Evolutionary conservation across 2,888 invertebrate species (phyloP), one percentile per base, ranked within the genome.

Genomic region (Biston betularia): DNA sequence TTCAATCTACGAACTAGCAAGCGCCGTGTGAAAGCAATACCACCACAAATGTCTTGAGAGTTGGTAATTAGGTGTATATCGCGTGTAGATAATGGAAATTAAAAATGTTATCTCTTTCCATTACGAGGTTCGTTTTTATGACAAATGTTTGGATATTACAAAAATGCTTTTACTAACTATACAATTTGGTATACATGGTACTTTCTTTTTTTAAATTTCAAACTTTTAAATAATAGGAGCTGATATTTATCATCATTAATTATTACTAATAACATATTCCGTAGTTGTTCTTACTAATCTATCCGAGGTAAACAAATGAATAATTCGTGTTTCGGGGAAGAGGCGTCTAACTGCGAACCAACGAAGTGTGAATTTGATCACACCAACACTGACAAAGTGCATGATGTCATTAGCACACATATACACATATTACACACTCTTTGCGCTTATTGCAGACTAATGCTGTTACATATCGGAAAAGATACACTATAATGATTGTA

Each of bases 341-440:
- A 69, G 72, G 57, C 60, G 50, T 45, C 59, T n/a, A 48, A 44
- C 61, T 46, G 24, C 53, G 59, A 68, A 48, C 54, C 79, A 80
- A 63, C 78, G 72, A 79, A 80, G 79, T 83, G 83, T 81, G 81
- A 85, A 84, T 79, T 80, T 71, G 79, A 80, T 78, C 78, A 75
- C 70, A 76, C 74, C 63, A 60, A 70, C 68, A 76, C 70, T 75
- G 66, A 79, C 75, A 73, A 76, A 74, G 64, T 73, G 75, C 72
- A 80, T 86, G 86, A 85, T 83, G 85, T 87, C 86, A 87, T 79
- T 78, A 59, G n/a, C 34, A 67, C 55, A 57, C 48, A 66, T 24
- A 24, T 24, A 58, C 58, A 15, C 46, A 48, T 2, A 44, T 12
- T 24, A 44, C 42, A 44, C 24, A 33, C 54, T 45, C 15, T 45